Conservation (phyloP, 2,113 vertebrate genomes). For the Centrocercus urophasianus region DNA sequence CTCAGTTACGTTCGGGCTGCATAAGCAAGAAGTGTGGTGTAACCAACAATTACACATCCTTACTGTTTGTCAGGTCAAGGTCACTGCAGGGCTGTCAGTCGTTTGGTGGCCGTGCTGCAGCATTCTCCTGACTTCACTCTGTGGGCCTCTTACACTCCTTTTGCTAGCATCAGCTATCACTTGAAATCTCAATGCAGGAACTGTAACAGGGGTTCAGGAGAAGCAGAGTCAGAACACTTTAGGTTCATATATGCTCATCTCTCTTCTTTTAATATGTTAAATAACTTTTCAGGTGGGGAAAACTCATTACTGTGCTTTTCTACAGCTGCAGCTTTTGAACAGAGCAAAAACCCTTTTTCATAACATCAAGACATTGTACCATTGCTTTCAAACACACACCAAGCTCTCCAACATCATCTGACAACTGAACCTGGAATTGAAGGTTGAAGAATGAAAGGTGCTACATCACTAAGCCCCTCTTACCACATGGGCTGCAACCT, state of each 20-base stretch:
- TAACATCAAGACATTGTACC: not conserved
- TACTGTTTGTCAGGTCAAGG: not conserved
- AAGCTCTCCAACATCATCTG: not conserved
- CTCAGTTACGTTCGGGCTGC: not conserved
- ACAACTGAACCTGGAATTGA: not conserved
- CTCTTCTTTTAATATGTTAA: not conserved
- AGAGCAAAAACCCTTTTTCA: not conserved
- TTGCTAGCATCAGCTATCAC: not conserved
- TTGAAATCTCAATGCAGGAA: not conserved
- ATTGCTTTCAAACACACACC: not conserved
- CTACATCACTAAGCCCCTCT: not conserved
- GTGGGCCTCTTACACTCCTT: not conserved
- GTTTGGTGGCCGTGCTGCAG: not conserved
- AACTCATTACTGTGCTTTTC: not conserved
- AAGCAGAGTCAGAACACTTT: not conserved
- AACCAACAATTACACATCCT: not conserved
- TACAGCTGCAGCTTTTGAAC: not conserved
- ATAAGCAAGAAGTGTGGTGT: not conserved
- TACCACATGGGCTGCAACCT: conserved; percentile 76
- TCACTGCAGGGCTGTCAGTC: not conserved
- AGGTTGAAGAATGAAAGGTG: not conserved
- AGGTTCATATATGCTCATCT: not conserved
- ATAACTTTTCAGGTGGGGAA: not conserved
- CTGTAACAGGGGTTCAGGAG: not conserved
- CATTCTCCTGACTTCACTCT: not conserved